These are phyloP conservation scores for Bubo blakistoni DNA, from an alignment of 2,113 vertebrate genomes.

Conservation along the genomic window DNA sequence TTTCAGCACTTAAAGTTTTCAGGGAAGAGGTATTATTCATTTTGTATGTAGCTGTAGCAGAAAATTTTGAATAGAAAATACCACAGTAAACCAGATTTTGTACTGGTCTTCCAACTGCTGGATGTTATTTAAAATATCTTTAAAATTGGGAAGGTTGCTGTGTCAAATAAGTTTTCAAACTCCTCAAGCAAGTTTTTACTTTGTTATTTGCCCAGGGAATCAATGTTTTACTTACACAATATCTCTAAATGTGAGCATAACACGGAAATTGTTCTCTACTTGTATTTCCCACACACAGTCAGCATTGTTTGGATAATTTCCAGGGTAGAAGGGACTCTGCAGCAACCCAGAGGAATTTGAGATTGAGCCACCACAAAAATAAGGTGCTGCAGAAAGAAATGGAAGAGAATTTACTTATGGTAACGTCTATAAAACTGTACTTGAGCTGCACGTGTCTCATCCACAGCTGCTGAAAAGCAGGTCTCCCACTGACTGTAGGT, in stretches of 20 bases:
- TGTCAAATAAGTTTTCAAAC: neutral
- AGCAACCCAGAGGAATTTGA: conserved; percentile 53
- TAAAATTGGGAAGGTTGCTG: neutral
- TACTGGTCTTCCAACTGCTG: neutral
- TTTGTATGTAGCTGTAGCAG: neutral
- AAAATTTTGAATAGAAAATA: neutral
- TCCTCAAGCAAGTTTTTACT: neutral
- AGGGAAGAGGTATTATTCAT: neutral
- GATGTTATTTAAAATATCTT: neutral
- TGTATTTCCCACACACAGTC: conserved; percentile 73
- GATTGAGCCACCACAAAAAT: conserved; percentile 67
- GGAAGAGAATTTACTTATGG: neutral
- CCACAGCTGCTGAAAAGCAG: neutral
- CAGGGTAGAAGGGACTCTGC: conserved; percentile 69
- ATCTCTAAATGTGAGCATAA: conserved; percentile 58
- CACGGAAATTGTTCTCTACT: conserved; percentile 55
- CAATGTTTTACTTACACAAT: conserved; percentile 63
- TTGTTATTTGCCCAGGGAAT: neutral
- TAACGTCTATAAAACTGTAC: neutral
- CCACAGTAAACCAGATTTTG: neutral
- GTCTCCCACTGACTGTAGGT: neutral
- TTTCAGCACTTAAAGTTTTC: neutral
- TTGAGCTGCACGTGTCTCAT: neutral
- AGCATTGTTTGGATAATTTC: conserved; percentile 52
- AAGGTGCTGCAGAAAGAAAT: neutral